Percentiles rank a stretch among this genome's conserved stretches.
Evolutionary conservation across 2,888 invertebrate species (phyloP).

Genomic region (Eupithecia tripunctaria): DNA sequence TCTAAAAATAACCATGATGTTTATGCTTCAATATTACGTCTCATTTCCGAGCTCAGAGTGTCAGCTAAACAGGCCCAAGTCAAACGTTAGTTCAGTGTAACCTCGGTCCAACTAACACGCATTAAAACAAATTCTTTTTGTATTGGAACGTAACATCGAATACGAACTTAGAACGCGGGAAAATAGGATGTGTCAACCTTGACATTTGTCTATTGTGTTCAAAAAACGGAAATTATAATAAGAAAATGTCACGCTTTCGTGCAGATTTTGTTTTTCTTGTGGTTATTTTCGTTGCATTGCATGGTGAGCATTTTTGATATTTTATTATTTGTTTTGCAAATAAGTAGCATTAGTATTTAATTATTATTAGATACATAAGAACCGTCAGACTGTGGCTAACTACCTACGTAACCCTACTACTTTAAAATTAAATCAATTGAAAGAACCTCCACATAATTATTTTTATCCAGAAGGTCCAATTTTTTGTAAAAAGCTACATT

Average conservation of each 20-base stretch:
- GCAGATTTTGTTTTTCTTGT: conserved; percentile 46
- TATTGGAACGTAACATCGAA: conserved; percentile 48
- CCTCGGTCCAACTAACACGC: conserved; percentile 57
- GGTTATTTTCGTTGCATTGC: conserved; percentile 46
- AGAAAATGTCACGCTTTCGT: conserved; percentile 37
- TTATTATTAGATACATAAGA: neutral
- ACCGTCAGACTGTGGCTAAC: too few species aligned
- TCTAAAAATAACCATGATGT: conserved; percentile 74
- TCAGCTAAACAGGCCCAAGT: conserved; percentile 57
- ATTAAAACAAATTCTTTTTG: conserved; percentile 57
- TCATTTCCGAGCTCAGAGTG: conserved; percentile 58
- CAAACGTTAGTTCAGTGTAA: conserved; percentile 60
- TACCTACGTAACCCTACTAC: too few species aligned
- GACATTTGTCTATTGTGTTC: conserved; percentile 52
- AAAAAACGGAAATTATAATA: conserved; percentile 47
- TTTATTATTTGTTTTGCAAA: neutral
- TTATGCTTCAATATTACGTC: conserved; percentile 56
- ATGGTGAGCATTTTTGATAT: conserved; percentile 50
- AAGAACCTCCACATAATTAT: too few species aligned
- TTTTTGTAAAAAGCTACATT: neutral
- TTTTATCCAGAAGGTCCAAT: too few species aligned
- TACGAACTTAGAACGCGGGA: conserved; percentile 61
- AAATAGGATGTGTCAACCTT: conserved; percentile 61
- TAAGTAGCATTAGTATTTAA: neutral
- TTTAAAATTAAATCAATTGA: too few species aligned